These are phyloP conservation scores for Molorchus minor DNA, from an alignment of 2,888 invertebrate genomes.

Conservation along the genomic window DNA sequence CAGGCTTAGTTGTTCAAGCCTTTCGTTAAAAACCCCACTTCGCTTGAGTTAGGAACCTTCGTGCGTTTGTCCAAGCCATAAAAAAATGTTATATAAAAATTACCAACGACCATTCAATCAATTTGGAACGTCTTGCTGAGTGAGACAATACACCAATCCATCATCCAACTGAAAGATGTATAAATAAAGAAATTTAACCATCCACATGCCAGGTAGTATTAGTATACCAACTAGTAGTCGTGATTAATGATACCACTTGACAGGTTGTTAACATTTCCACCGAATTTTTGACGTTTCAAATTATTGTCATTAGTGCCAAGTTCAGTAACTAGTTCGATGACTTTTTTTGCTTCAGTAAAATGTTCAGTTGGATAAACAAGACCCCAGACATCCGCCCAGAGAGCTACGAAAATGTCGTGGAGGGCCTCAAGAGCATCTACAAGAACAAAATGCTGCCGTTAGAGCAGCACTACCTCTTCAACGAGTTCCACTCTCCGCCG, in stretches of 20 bases:
- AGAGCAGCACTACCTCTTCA: constrained; percentile 89
- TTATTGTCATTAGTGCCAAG: constrained; percentile 31
- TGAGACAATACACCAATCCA: neutral
- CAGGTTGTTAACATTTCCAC: constrained; percentile 2
- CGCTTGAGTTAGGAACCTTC: too few relatives aligned
- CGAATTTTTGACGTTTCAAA: constrained; percentile 18
- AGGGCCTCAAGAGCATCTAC: constrained; percentile 94
- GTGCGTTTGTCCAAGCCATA: too few relatives aligned
- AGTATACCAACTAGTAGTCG: neutral
- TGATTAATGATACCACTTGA: neutral
- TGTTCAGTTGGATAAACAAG: constrained; percentile 88
- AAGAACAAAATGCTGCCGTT: constrained; percentile 89
- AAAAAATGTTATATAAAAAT: too few relatives aligned
- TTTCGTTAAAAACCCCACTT: too few relatives aligned
- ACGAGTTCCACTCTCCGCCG: constrained; percentile 95
- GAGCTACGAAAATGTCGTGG: constrained; percentile 88
- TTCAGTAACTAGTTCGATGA: constrained; percentile 18
- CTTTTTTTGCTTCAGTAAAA: constrained; percentile 60
- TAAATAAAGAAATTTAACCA: neutral
- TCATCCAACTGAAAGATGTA: neutral
- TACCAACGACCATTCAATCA: neutral
- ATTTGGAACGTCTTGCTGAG: neutral
- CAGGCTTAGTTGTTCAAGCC: too few relatives aligned
- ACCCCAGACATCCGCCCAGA: constrained; percentile 73
- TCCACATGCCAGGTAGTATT: neutral